Conservation (phyloP, 1,140 invertebrate genomes). For the Bombus consobrinus region DNA sequence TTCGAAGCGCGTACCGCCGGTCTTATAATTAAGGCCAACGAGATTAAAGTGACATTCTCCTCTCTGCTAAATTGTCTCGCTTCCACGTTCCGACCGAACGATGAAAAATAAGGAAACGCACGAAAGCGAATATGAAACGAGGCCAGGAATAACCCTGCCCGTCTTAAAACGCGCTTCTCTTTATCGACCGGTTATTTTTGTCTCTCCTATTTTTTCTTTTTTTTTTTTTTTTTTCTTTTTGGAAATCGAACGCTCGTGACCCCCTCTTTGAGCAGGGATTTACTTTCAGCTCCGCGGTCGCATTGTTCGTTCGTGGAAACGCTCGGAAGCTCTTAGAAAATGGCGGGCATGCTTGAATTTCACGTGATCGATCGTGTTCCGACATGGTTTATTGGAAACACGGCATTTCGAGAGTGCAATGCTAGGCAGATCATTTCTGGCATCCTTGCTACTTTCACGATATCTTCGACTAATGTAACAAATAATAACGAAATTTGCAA, state of each 20-base stretch:
- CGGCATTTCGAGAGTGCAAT: slow-evolving; percentile 13
- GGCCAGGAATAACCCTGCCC: neutral
- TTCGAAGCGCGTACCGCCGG: slow-evolving; percentile 31
- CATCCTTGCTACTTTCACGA: too few species aligned
- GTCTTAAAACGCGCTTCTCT: neutral
- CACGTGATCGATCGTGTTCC: slow-evolving; percentile 30
- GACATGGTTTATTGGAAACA: slow-evolving; percentile 28
- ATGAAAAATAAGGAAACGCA: slow-evolving; percentile 31
- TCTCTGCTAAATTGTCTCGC: slow-evolving; percentile 25
- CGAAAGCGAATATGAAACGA: neutral
- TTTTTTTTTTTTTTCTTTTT: neutral
- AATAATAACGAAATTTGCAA: neutral
- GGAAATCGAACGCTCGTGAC: neutral
- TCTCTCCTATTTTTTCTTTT: rapidly evolving
- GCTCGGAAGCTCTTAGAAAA: slow-evolving; percentile 5
- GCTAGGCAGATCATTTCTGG: neutral
- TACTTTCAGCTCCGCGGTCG: slow-evolving; percentile 13
- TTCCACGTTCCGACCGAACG: neutral
- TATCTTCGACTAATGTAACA: neutral
- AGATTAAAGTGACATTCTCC: slow-evolving; percentile 47
- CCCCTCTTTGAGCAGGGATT: slow-evolving; percentile 8
- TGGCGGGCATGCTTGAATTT: slow-evolving; percentile 26
- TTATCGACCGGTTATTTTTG: neutral
- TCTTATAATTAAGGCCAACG: slow-evolving; percentile 55
- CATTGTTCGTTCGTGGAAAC: slow-evolving; percentile 24